A percentile compares a stretch with the other conserved stretches of the same genome.
These are phyloP conservation scores for Mimumesa dahlbomi DNA, from an alignment of 2,888 invertebrate genomes.

Conservation along the genomic window DNA sequence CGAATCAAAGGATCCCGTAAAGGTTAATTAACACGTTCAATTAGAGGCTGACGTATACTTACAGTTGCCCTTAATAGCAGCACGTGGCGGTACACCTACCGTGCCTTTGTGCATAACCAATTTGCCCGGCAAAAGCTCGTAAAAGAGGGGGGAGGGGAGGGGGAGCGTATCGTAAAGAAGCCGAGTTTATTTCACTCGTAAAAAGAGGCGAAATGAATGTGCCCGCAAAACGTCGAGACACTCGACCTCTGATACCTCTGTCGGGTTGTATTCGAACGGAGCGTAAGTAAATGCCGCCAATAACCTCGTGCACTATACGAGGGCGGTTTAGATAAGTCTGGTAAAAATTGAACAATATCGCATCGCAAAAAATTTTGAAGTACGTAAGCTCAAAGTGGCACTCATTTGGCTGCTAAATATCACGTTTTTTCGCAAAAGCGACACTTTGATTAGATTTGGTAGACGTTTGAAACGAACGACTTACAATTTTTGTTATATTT, in stretches of 20 bases:
- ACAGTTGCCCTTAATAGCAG: slow-evolving; percentile 2
- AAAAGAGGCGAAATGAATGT: slow-evolving; percentile 25
- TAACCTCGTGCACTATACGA: too few relatives aligned
- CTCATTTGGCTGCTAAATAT: too few relatives aligned
- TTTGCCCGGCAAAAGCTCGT: slow-evolving; percentile 19
- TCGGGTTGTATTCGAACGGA: slow-evolving; percentile 1
- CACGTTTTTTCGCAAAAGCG: too few relatives aligned
- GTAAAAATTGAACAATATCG: too few relatives aligned
- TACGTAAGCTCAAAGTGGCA: too few relatives aligned
- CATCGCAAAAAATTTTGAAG: too few relatives aligned
- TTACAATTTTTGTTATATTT: too few relatives aligned
- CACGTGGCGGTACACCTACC: slow-evolving; percentile 1
- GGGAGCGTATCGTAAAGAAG: slow-evolving; percentile 32
- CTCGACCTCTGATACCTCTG: slow-evolving; percentile 2
- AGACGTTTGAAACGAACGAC: too few relatives aligned
- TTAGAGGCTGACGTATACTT: slow-evolving; percentile 9
- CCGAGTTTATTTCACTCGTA: slow-evolving; percentile 29
- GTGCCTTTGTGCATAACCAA: slow-evolving; percentile 21
- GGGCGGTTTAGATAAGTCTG: too few relatives aligned
- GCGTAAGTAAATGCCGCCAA: slow-evolving; percentile 10
- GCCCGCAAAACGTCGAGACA: slow-evolving; percentile 3
- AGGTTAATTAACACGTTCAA: slow-evolving; percentile 3
- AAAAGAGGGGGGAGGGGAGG: too few relatives aligned
- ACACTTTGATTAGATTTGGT: too few relatives aligned
- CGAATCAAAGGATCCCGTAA: not conserved